Percentiles rank a stretch among this genome's conserved stretches.
phyloP scores from a whole-genome alignment of 2,113 vertebrate genomes.

The Ramphastos sulfuratus region DNA sequence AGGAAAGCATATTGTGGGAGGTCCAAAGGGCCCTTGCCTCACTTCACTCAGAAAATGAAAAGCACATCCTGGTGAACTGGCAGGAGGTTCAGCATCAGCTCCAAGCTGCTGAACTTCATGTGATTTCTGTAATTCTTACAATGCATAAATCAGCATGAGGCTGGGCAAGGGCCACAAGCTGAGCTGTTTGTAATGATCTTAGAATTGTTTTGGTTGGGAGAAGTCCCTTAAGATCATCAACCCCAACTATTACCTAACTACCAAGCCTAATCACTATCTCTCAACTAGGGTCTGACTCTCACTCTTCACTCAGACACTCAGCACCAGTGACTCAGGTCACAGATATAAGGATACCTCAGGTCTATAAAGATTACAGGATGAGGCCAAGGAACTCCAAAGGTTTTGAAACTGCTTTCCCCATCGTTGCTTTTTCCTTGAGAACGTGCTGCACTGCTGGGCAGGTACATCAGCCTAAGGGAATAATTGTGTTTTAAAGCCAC shows the following conservation, averaged over 20 bases:
- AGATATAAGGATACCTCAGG: neutral
- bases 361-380: neutral
- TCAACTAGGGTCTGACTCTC: neutral
- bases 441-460: neutral
- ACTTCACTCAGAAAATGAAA: neutral
- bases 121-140: neutral
- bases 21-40: neutral
- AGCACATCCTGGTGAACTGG: neutral
- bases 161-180: accelerated
- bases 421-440: neutral
- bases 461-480: neutral
- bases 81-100: neutral
- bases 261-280: neutral
- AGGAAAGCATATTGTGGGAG: neutral
- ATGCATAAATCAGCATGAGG: neutral
- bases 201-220: too few species aligned
- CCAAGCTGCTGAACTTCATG: neutral
- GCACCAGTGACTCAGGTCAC: neutral
- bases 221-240: too few species aligned
- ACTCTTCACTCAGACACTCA: neutral
- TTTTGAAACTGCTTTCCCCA: neutral
- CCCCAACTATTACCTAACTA: too few species aligned
- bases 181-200: neutral
- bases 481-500: constrained; percentile 17
- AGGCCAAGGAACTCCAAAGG: neutral